Base-by-base conservation (phyloP, 2,888 invertebrate species). In the Platypus cylindrus region DNA sequence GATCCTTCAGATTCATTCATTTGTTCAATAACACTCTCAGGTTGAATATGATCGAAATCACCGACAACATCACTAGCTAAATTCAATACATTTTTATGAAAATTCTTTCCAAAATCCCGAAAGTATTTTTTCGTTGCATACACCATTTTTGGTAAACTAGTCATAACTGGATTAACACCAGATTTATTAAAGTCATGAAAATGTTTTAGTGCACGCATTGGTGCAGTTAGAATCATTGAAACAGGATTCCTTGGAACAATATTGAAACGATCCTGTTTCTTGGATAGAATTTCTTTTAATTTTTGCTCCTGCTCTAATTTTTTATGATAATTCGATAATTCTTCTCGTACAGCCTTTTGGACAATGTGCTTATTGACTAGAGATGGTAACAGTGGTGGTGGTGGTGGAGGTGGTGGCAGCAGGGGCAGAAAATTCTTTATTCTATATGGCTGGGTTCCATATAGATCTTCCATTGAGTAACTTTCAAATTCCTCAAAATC, bases 51-150 rank as follows among this genome's bases (percentile, higher is more conserved):
- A 29, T 52, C 49, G 35, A 56, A 53, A 39, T 53, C 51, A 2
- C 56, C 56, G 18, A 58, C 46, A 5, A 60, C 39, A 28, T 53
- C 49, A 34, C 53, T 54, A 4, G 54, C 49, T 8, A 59, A 48
- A 39, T 55, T 45, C 14, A 57, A 36, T n/a, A 53, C 40, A 17
- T 53, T 48, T 17, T 49, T 52, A 15, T 52, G 51, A n/a, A 60
- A 51, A 28, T 56, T 50, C 30, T 47, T 49, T 1, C 56, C 52
- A 32, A 60, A 55, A 34, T 58, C 48, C 20, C 43, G 43, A 20
- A 60, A 47, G 31, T 57, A 60, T 17, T 44, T 50, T 22, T 51
- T 54, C 0, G 59, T 56, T 2, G 48, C 52, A 2, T 46, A 38
- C 2, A 60, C 39, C 22, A 59, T 47, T 36, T 50, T 50, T 0